Conservation (phyloP, 2,888 invertebrate species). For the Isotomurus palustris region DNA sequence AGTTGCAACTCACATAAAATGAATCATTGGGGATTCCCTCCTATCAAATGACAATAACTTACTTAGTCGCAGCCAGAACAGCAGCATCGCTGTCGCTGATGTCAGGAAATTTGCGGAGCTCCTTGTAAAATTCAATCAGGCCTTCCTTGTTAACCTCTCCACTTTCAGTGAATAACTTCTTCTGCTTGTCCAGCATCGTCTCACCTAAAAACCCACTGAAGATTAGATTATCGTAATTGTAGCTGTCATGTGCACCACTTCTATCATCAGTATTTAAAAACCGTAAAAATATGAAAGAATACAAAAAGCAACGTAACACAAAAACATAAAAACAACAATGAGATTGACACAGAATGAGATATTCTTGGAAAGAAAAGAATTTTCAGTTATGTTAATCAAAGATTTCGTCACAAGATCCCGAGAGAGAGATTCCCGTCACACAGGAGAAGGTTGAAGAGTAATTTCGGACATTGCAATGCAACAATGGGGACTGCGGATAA, state of each 20-base stretch:
- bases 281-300: too few species aligned
- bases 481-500: too few species aligned
- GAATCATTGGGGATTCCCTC: neutral
- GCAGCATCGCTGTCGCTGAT: conserved; percentile 56
- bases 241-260: neutral
- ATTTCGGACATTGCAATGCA: too few species aligned
- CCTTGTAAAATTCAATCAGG: conserved; percentile 53
- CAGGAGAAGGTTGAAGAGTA: too few species aligned
- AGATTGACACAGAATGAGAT: neutral
- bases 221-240: neutral
- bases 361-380: too few species aligned
- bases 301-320: too few species aligned
- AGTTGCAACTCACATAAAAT: too few species aligned
- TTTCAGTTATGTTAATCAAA: too few species aligned
- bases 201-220: conserved; percentile 46
- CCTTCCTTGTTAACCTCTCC: conserved; percentile 51
- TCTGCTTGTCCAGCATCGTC: conserved; percentile 48
- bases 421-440: too few species aligned
- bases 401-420: too few species aligned
- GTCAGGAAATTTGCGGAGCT: conserved; percentile 53
- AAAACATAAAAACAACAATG: neutral
- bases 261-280: too few species aligned
- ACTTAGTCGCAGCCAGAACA: conserved; percentile 55
- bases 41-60: conserved; percentile 11
- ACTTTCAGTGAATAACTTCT: conserved; percentile 49